phyloP scores from a whole-genome alignment of 2,888 invertebrate species.

The Hybos culiciformis region DNA sequence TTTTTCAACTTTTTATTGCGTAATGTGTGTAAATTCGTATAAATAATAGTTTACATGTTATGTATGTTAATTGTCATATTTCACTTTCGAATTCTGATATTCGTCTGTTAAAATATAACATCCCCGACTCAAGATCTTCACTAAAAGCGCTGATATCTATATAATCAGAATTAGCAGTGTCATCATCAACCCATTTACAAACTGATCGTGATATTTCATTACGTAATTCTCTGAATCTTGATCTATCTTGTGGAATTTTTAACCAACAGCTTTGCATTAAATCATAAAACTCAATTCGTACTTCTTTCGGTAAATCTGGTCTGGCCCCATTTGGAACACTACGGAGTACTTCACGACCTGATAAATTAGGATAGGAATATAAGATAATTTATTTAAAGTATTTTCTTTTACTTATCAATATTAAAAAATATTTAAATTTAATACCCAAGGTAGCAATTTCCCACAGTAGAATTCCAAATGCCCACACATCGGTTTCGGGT shows the following conservation, averaged over 20 bases:
- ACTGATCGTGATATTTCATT: slow-evolving; percentile 31
- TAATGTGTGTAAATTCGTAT: too few species aligned
- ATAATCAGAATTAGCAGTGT: slow-evolving; percentile 32
- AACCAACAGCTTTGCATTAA: slow-evolving; percentile 51
- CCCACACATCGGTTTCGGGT: slow-evolving; percentile 75
- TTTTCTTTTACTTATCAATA: too few species aligned
- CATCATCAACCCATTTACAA: slow-evolving; percentile 35
- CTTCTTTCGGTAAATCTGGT: slow-evolving; percentile 65
- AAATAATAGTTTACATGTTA: too few species aligned
- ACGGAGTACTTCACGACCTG: slow-evolving; percentile 69
- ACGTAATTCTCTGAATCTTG: slow-evolving; percentile 50
- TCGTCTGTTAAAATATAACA: slow-evolving; percentile 37
- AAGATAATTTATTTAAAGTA: too few species aligned
- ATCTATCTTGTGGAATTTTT: slow-evolving; percentile 57
- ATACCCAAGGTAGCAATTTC: slow-evolving; percentile 73
- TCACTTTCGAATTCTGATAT: slow-evolving; percentile 53
- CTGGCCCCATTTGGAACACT: slow-evolving; percentile 65
- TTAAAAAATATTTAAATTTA: too few species aligned
- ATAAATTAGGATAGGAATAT: slow-evolving; percentile 78
- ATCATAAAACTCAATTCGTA: slow-evolving; percentile 53
- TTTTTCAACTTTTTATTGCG: too few species aligned
- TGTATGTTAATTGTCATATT: slow-evolving; percentile 39
- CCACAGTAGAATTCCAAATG: slow-evolving; percentile 75
- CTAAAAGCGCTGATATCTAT: slow-evolving; percentile 37
- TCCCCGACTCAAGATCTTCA: slow-evolving; percentile 35